Evolutionary conservation across 2,797 vertebrate genomes (phyloP), one percentile per base, ranked within the genome.

Genomic region (Xiphophorus birchmanni): DNA sequence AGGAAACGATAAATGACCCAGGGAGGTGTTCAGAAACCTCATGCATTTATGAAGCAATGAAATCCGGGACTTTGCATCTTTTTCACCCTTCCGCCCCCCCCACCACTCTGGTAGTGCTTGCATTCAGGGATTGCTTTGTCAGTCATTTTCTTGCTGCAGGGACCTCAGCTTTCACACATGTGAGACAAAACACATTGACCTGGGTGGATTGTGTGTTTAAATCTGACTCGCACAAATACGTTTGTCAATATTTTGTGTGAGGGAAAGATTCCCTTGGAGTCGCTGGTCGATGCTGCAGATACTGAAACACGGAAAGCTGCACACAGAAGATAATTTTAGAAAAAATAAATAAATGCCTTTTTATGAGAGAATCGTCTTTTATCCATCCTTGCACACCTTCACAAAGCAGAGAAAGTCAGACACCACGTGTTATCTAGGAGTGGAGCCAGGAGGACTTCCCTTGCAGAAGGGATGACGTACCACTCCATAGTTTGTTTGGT

Each of bases 401-500:
- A 92, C 80, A 90, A 42, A 85, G 63, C 75, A 73, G 60, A 84
- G 73, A 80, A 75, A 77, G 87, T 76, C 78, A 86, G 80, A 29
- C 73, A 37, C 85, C 77, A 79, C 71, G 72, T 84, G 65, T 65
- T 87, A 78, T 88, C 90, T 89, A 86, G 93, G 92, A 91, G 83
- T 7, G 15, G 71, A 90, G 92, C 91, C 93, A 94, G 80, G 86
- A 83, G 89, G 91, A 88, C 78, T 93, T 92, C 85, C 93, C 91
- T 91, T 73, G 76, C 80, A 80, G 84, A 82, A 86, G 85, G 80
- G 81, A 89, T 90, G 72, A 88, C 86, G 88, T 90, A 88, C 93
- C 74, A 87, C 80, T 77, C 78, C 13, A 63, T 72, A 79, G 86
- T 90, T 89, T 88, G 88, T 93, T 89, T 90, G 82, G 87, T 77